Percentiles rank a stretch among this genome's conserved stretches.
phyloP scores from a whole-genome alignment of 1,140 invertebrate genomes.

The Drosophila subpulchrella region DNA sequence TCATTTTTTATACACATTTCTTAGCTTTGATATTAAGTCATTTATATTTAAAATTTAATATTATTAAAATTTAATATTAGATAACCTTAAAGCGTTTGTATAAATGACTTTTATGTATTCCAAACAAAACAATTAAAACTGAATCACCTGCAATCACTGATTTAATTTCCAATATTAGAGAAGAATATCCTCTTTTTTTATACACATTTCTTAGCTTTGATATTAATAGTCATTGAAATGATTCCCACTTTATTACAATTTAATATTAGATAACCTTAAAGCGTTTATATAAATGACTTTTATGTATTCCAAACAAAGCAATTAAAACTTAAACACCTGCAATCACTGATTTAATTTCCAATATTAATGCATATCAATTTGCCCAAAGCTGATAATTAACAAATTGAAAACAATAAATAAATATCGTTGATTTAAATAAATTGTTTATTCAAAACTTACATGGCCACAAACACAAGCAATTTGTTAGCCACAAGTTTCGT shows the following conservation, averaged over 20 bases:
- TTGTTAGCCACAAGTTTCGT: slow-evolving; percentile 13
- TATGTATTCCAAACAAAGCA: neutral
- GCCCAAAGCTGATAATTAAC: neutral
- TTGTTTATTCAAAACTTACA: neutral
- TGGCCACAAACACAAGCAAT: neutral
- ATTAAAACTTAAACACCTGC: neutral
- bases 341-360: neutral
- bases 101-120: no score
- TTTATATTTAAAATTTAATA: no score
- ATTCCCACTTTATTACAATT: no score
- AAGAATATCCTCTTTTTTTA: neutral
- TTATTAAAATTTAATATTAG: no score
- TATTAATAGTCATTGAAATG: neutral
- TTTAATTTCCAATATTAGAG: neutral
- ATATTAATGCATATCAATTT: neutral
- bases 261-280: no score
- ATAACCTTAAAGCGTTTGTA: no score
- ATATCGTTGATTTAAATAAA: neutral
- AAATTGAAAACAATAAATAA: slow-evolving; percentile 3
- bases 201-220: neutral
- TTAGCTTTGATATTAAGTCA: neutral
- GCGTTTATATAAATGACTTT: no score
- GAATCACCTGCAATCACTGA: neutral
- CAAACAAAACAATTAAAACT: neutral
- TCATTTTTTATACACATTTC: neutral